Evolutionary conservation across 2,888 invertebrate genomes (phyloP).

Genomic region (Augochlorella aurata): DNA sequence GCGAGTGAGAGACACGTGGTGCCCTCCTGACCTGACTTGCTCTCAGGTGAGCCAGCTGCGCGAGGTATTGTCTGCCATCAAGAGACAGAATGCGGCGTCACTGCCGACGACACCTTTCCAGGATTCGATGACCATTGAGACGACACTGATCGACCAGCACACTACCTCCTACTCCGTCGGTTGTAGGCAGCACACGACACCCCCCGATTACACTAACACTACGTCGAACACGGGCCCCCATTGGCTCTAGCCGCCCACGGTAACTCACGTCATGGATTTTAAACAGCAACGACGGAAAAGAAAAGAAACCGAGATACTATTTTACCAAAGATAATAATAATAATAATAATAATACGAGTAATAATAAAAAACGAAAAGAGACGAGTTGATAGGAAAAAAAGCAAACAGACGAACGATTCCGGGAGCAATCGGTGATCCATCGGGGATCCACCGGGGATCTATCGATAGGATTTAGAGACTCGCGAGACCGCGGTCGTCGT

Average conservation of each 20-base stretch:
- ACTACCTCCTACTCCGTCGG: constrained; percentile 79
- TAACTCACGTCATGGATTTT: constrained; percentile 82
- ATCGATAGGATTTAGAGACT: constrained; percentile 19
- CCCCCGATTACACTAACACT: constrained; percentile 82
- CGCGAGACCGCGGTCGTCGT: constrained; percentile 55
- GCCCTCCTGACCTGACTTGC: constrained; percentile 75
- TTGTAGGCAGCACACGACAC: constrained; percentile 82
- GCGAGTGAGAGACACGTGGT: constrained; percentile 56
- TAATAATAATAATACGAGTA: neutral
- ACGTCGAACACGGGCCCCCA: constrained; percentile 80
- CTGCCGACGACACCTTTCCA: constrained; percentile 79
- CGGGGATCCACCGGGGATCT: neutral
- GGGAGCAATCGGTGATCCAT: neutral
- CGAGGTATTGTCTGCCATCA: constrained; percentile 81
- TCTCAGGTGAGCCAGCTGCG: constrained; percentile 82
- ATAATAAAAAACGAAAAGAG: neutral
- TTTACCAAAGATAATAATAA: neutral
- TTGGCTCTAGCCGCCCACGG: constrained; percentile 81
- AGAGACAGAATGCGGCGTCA: constrained; percentile 79
- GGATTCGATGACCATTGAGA: constrained; percentile 81
- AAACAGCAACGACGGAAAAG: constrained; percentile 63
- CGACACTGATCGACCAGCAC: constrained; percentile 81
- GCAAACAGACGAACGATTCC: constrained; percentile 48
- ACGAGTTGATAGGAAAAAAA: constrained; percentile 2
- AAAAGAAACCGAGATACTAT: constrained; percentile 9